phyloP scores from a whole-genome alignment of 2,797 vertebrate genomes.

The Neoniphon sammara region DNA sequence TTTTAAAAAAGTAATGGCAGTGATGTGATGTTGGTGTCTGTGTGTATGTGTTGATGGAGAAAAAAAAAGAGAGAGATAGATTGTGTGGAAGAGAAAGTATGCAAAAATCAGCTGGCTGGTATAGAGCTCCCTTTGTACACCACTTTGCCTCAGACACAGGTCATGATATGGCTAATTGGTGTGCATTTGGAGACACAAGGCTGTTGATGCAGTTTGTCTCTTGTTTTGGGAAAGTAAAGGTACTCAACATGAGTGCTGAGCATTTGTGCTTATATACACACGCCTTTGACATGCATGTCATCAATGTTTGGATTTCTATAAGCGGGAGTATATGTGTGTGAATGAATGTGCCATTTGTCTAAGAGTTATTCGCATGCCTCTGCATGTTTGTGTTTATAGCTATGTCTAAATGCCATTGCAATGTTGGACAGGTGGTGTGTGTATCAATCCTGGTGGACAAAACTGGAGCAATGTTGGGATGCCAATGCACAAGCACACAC shows the following conservation, averaged over 20 bases:
- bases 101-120: conserved; percentile 55
- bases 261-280: conserved; percentile 62
- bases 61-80: conserved; percentile 5
- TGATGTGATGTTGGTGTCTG: conserved; percentile 25
- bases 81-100: conserved; percentile 24
- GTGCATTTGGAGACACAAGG: conserved; percentile 66
- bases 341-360: conserved; percentile 9
- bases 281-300: conserved; percentile 75
- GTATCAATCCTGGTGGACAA: background rate
- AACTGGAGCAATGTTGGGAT: background rate
- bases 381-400: conserved; percentile 56
- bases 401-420: background rate
- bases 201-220: conserved; percentile 35
- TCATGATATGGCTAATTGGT: conserved; percentile 48
- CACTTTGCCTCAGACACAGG: conserved; percentile 42
- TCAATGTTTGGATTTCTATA: conserved; percentile 37
- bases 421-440: background rate
- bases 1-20: conserved; percentile 55
- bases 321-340: conserved; percentile 14
- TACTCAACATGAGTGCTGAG: conserved; percentile 43
- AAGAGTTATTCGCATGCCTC: conserved; percentile 21
- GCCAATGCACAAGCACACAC: background rate
- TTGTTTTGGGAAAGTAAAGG: conserved; percentile 18
- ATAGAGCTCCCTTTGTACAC: conserved; percentile 71
- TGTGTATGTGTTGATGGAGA: conserved; percentile 51